Conservation (phyloP, 2,888 invertebrate genomes). For the Parnassius mnemosyne region DNA sequence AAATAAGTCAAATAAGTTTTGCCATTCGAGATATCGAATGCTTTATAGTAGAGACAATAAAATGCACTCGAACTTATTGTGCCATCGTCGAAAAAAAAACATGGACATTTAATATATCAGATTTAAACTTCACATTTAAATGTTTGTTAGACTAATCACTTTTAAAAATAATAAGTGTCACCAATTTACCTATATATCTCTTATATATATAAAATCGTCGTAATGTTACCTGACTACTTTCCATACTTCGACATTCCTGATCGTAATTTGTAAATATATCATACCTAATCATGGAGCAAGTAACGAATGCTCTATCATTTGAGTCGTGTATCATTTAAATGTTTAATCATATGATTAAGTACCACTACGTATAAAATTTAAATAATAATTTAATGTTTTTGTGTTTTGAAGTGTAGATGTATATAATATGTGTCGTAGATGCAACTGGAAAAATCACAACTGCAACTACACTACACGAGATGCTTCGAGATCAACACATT, state of each 20-base stretch:
- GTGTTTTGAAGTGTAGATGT: constrained; percentile 12
- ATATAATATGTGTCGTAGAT: constrained; percentile 11
- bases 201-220: constrained; percentile 23
- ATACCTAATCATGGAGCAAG: constrained; percentile 42
- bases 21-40: constrained; percentile 6
- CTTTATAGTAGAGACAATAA: constrained; percentile 22
- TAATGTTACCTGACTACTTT: constrained; percentile 31
- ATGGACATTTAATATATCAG: constrained; percentile 10
- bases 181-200: constrained; percentile 27
- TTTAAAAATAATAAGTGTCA: constrained; percentile 13
- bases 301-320: constrained; percentile 36
- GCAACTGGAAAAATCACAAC: background rate
- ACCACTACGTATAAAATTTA: constrained; percentile 25
- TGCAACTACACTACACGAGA: background rate
- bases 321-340: constrained; percentile 33
- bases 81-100: background rate
- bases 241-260: constrained; percentile 67
- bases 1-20: no score
- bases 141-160: constrained; percentile 9
- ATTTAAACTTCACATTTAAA: constrained; percentile 6
- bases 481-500: no score
- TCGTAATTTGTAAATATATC: constrained; percentile 49
- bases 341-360: constrained; percentile 30
- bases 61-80: constrained; percentile 12
- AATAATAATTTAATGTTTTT: constrained; percentile 14